These are phyloP conservation scores for Amphiura filiformis DNA, from an alignment of 35 echinoderm and acorn worm genomes.

Conservation along the genomic window DNA sequence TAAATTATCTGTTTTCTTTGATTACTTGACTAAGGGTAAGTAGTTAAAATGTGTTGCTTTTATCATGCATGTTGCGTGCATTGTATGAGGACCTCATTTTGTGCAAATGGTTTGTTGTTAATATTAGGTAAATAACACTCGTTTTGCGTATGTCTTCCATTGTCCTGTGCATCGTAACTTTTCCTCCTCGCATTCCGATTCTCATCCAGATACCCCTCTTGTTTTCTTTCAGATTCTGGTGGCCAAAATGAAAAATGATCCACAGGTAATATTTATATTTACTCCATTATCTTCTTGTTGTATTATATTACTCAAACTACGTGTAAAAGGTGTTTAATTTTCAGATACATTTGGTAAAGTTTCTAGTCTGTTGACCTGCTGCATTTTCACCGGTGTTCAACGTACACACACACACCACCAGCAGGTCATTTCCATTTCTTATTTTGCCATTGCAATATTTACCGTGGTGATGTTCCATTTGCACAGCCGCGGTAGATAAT, in stretches of 20 bases:
- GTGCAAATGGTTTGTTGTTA: neutral
- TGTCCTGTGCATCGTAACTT: constrained; percentile 18
- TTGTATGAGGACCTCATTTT: neutral
- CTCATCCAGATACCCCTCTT: constrained; percentile 15
- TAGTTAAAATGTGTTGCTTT: neutral
- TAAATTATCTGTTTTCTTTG: neutral
- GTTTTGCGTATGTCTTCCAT: constrained; percentile 12
- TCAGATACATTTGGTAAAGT: neutral
- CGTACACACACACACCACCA: neutral
- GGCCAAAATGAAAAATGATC: constrained; percentile 82
- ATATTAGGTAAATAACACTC: constrained; percentile 3
- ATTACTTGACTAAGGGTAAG: neutral
- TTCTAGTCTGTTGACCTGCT: constrained; percentile 7
- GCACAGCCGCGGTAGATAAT: neutral
- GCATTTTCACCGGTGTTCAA: neutral
- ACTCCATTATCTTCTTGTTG: neutral
- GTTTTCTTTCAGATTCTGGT: constrained; percentile 82
- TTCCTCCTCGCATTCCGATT: constrained; percentile 4
- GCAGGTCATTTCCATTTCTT: neutral
- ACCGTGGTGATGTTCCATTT: neutral
- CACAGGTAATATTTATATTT: constrained; percentile 43
- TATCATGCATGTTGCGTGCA: neutral
- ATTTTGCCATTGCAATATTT: neutral
- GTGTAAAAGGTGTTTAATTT: neutral
- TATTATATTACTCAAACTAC: neutral